Percentiles rank a stretch among this genome's conserved stretches.
Conservation (phyloP, 2,888 invertebrate genomes). For the Willowsia nigromaculata region DNA sequence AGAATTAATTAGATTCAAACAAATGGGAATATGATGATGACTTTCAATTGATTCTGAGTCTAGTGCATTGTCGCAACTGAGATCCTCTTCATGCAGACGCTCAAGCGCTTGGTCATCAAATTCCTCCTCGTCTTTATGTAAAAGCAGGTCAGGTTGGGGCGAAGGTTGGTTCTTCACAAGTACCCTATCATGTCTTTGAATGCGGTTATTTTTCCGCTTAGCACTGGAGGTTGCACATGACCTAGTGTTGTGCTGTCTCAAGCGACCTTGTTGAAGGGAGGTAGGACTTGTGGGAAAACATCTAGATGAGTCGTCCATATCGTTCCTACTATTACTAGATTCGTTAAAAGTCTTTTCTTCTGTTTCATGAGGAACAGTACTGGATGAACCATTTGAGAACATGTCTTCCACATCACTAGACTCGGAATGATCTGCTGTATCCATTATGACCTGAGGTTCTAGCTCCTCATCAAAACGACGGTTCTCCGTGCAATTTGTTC, state of each 20-base stretch:
- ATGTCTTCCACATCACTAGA: conserved; percentile 69
- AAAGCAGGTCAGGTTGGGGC: conserved; percentile 4
- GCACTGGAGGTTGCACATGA: background rate
- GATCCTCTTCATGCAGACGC: conserved; percentile 54
- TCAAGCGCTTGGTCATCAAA: conserved; percentile 17
- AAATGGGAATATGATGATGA: conserved; percentile 49
- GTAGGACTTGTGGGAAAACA: conserved; percentile 42
- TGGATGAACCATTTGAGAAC: conserved; percentile 41
- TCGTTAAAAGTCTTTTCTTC: conserved; percentile 57
- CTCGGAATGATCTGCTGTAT: conserved; percentile 72
- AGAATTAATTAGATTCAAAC: conserved; percentile 33
- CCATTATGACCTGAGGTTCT: conserved; percentile 63
- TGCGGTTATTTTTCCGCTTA: conserved; percentile 22
- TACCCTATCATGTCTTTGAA: conserved; percentile 44
- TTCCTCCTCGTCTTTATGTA: conserved; percentile 20
- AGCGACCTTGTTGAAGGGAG: conserved; percentile 28
- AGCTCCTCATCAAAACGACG: conserved; percentile 65
- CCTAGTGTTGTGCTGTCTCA: conserved; percentile 17
- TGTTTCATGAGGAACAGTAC: conserved; percentile 27
- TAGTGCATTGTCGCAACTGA: conserved; percentile 63
- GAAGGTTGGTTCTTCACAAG: conserved; percentile 11
- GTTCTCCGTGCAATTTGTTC: conserved; percentile 42
- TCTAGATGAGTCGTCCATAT: conserved; percentile 21
- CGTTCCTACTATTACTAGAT: conserved; percentile 37
- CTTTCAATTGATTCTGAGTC: conserved; percentile 44